phyloP scores from a whole-genome alignment of 2,797 vertebrate genomes.

The Poliocrania exsul region DNA sequence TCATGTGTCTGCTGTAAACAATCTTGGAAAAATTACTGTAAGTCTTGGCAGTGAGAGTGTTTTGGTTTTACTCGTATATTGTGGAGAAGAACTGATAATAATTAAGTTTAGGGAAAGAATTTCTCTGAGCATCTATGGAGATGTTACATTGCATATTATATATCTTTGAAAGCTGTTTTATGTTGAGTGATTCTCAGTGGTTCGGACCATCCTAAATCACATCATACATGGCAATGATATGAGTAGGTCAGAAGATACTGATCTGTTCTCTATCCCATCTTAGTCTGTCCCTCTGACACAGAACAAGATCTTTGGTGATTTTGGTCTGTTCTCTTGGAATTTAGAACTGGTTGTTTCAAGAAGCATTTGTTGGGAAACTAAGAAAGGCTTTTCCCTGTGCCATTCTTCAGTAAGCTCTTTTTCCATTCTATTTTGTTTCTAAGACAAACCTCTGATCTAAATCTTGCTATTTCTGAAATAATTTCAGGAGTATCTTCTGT shows the following conservation, averaged over 20 bases:
- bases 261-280: background rate
- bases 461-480: background rate
- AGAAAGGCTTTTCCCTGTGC: background rate
- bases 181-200: background rate
- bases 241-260: background rate
- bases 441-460: background rate
- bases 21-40: background rate
- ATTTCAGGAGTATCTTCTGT: background rate
- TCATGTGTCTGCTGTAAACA: background rate
- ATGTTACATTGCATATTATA: background rate
- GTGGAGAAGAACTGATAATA: background rate
- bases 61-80: background rate
- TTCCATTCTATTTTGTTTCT: background rate
- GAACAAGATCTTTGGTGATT: background rate
- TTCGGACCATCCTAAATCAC: background rate
- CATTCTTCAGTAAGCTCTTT: background rate
- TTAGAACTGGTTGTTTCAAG: background rate
- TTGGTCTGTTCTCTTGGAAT: background rate
- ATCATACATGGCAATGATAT: background rate
- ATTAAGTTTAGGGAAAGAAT: background rate
- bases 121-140: background rate
- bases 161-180: background rate
- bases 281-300: background rate
- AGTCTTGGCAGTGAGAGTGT: background rate
- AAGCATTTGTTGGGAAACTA: background rate